These are phyloP conservation scores for Ridgeia piscesae DNA, from an alignment of 1,140 invertebrate genomes.

Conservation along the genomic window DNA sequence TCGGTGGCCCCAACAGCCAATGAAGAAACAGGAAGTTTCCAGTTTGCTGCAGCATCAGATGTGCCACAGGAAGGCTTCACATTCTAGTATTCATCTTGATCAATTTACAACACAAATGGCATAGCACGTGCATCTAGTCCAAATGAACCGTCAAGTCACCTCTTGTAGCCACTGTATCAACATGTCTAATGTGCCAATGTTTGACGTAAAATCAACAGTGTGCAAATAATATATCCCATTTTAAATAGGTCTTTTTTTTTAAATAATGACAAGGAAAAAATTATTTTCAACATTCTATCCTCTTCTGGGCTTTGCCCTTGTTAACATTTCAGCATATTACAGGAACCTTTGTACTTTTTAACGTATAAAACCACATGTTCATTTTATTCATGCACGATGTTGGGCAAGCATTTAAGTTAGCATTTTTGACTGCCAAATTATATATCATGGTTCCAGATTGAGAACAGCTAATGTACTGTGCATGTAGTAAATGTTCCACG, in stretches of 20 bases:
- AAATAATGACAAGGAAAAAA: neutral
- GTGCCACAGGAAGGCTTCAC: constrained; percentile 44
- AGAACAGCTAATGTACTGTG: neutral
- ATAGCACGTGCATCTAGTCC: neutral
- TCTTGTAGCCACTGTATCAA: neutral
- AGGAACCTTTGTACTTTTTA: neutral
- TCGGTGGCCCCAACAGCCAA: constrained; percentile 76
- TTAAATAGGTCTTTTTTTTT: neutral
- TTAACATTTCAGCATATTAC: neutral
- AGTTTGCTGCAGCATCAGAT: constrained; percentile 50
- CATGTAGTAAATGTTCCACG: neutral
- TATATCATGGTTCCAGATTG: neutral
- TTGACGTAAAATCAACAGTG: neutral
- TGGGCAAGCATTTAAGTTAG: neutral
- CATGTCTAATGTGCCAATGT: neutral
- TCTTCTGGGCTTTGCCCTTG: neutral
- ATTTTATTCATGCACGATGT: neutral
- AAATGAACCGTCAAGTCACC: neutral
- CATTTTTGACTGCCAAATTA: neutral
- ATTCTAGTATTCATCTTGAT: constrained; percentile 35
- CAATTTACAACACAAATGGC: neutral
- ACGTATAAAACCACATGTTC: neutral
- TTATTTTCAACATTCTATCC: neutral
- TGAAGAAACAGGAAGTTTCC: constrained; percentile 69
- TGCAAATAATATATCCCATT: neutral